A percentile compares a stretch with the other conserved stretches of the same genome.
phyloP scores from a whole-genome alignment of 2,113 vertebrate species.

The Dolichallabes microphthalmus region DNA sequence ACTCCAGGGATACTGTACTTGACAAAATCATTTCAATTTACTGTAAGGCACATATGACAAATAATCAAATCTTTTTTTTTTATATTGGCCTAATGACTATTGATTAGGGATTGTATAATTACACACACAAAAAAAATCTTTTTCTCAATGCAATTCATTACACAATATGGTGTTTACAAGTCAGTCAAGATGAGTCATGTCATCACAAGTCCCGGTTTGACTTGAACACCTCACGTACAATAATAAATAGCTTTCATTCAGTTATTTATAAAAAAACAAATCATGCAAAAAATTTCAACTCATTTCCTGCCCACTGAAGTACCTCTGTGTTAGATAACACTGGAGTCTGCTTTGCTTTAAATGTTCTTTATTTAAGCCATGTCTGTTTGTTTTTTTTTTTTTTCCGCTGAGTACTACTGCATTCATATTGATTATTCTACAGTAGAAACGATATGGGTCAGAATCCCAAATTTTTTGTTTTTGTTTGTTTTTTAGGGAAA shows the following conservation, averaged over 20 bases:
- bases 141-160: too few species aligned
- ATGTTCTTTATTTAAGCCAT: not conserved
- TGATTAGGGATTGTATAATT: too few species aligned
- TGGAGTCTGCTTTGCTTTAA: not conserved
- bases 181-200: too few species aligned
- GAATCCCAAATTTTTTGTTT: not conserved
- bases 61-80: too few species aligned
- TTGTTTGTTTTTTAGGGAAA: too few species aligned
- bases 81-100: too few species aligned
- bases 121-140: too few species aligned
- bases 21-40: too few species aligned
- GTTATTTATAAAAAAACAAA: not conserved
- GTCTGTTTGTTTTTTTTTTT: not conserved
- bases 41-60: too few species aligned
- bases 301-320: not conserved
- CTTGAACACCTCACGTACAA: not conserved
- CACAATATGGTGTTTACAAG: too few species aligned
- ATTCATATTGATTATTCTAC: not conserved
- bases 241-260: not conserved
- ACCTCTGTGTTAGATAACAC: not conserved
- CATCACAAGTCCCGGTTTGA: too few species aligned
- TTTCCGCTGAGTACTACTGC: not conserved
- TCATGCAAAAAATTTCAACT: not conserved
- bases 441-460: not conserved
- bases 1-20: too few species aligned